Evolutionary conservation across 2,888 invertebrate species (phyloP).

Genomic region (Troglohyphantes excavatus): DNA sequence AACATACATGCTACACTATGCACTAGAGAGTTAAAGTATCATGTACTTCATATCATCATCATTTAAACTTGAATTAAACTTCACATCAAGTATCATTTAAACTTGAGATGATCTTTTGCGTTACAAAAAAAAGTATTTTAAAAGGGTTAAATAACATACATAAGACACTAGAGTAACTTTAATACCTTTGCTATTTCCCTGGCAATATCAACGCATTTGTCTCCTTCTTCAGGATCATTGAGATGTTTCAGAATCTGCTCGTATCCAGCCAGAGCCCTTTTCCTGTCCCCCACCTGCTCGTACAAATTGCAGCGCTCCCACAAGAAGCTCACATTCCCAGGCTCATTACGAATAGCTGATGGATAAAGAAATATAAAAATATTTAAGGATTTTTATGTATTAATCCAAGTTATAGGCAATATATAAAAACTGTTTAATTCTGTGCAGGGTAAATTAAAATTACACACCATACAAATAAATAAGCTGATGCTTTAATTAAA

Average conservation of each 20-base stretch:
- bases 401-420: too few species aligned
- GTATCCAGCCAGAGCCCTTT: constrained; percentile 88
- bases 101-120: too few species aligned
- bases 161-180: neutral
- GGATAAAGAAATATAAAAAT: neutral
- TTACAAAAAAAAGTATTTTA: too few species aligned
- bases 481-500: too few species aligned
- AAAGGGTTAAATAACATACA: neutral
- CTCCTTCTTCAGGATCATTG: constrained; percentile 81
- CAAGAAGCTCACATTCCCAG: constrained; percentile 88
- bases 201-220: constrained; percentile 79
- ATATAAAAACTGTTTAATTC: too few species aligned
- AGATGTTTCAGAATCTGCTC: constrained; percentile 87
- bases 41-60: too few species aligned
- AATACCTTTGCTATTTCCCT: constrained; percentile 82
- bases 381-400: neutral
- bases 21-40: too few species aligned
- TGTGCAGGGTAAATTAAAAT: too few species aligned
- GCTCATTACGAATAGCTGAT: constrained; percentile 88
- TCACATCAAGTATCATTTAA: too few species aligned
- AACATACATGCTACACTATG: too few species aligned
- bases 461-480: too few species aligned
- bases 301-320: constrained; percentile 89
- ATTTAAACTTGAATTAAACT: too few species aligned
- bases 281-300: constrained; percentile 86